A percentile compares a stretch with the other conserved stretches of the same genome.
These are phyloP conservation scores for Actenoides hombroni DNA, from an alignment of 2,113 vertebrate species.

Conservation along the genomic window DNA sequence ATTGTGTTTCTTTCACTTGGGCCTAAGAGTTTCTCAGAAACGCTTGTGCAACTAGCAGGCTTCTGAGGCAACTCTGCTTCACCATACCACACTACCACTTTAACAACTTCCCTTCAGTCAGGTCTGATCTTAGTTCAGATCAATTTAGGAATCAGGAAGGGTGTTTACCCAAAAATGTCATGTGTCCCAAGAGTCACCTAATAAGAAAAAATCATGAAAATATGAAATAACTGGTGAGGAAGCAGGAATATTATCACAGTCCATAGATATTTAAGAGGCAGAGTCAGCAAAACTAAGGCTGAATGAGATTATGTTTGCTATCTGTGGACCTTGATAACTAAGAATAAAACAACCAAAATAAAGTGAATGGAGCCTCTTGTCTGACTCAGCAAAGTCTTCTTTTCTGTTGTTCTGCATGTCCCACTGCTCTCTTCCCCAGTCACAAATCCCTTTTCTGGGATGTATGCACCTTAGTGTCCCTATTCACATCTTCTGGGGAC, in stretches of 20 bases:
- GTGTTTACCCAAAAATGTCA: not conserved
- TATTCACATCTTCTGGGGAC: not conserved
- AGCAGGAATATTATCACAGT: not conserved
- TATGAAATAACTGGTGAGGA: not conserved
- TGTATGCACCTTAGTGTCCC: not conserved
- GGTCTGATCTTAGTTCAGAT: not conserved
- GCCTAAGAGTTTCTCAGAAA: not conserved
- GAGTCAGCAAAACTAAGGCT: not conserved
- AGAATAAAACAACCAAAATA: not conserved
- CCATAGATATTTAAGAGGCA: not conserved
- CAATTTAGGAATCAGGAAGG: not conserved
- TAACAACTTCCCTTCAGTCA: not conserved
- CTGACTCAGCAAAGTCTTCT: not conserved
- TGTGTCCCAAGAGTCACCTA: not conserved
- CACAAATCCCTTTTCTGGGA: not conserved
- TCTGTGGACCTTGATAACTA: not conserved
- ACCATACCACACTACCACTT: not conserved
- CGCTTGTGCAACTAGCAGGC: not conserved
- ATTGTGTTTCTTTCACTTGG: not conserved
- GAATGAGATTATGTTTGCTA: not conserved
- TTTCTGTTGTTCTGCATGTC: not conserved
- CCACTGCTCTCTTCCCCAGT: fast-evolving
- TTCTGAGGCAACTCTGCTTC: not conserved
- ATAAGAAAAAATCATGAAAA: not conserved
- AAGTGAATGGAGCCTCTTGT: not conserved